Percentiles rank a stretch among this genome's conserved stretches.
phyloP scores from a whole-genome alignment of 2,113 vertebrate species.

The Phodopus roborovskii region DNA sequence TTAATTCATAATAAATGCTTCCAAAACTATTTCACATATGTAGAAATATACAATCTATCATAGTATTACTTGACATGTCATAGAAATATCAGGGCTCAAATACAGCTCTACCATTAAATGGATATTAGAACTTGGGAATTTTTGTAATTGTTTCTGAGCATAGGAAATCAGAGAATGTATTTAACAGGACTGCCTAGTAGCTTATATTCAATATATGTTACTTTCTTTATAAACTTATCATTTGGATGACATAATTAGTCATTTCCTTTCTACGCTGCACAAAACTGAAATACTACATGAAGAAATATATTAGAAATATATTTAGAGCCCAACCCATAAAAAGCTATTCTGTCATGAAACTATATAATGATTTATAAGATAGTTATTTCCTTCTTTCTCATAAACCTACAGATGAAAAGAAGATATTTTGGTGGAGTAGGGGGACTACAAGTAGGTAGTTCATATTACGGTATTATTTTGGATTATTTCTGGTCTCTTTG shows the following conservation, averaged over 20 bases:
- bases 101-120: neutral
- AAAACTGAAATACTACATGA: neutral
- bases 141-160: neutral
- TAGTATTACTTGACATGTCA: neutral
- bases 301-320: slow-evolving; percentile 68
- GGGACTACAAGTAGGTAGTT: neutral
- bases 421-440: neutral
- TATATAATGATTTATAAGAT: neutral
- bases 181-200: slow-evolving; percentile 8
- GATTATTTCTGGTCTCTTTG: slow-evolving; percentile 24
- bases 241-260: neutral
- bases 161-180: slow-evolving; percentile 34
- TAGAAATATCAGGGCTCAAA: slow-evolving; percentile 33
- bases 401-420: neutral
- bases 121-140: neutral
- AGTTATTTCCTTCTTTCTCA: slow-evolving; percentile 21
- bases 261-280: slow-evolving; percentile 20
- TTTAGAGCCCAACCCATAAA: neutral
- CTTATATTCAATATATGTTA: neutral
- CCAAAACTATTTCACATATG: neutral
- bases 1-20: neutral
- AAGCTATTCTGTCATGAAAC: neutral
- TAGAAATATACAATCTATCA: neutral
- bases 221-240: neutral
- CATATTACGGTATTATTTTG: slow-evolving; percentile 10